Evolutionary conservation across 2,888 invertebrate genomes (phyloP).

Genomic region (Torymus auratus): DNA sequence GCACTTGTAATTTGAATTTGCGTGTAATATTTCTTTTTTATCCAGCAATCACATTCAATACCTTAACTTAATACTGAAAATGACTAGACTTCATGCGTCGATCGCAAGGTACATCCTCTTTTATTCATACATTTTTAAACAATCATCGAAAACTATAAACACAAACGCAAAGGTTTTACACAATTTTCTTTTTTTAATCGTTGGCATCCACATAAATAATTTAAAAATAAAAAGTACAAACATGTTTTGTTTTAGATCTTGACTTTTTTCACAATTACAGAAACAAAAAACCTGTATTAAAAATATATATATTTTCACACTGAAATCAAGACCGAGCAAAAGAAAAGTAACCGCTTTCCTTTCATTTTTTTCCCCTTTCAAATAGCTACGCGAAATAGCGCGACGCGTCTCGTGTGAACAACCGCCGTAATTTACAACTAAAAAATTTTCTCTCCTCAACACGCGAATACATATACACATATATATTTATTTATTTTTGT

Average conservation of each 20-base stretch:
- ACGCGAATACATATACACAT: slow-evolving; percentile 33
- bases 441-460: slow-evolving; percentile 29
- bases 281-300: slow-evolving; percentile 34
- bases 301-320: slow-evolving; percentile 7
- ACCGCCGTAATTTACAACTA: slow-evolving; percentile 19
- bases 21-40: slow-evolving; percentile 26
- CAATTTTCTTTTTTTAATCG: slow-evolving; percentile 15
- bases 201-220: slow-evolving; percentile 15
- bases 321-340: slow-evolving; percentile 28
- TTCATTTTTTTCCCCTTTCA: not conserved
- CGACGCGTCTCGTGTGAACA: slow-evolving; percentile 22
- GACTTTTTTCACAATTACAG: slow-evolving; percentile 24
- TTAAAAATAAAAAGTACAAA: slow-evolving; percentile 28
- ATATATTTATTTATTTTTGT: not conserved
- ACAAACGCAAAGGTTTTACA: slow-evolving; percentile 44
- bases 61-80: slow-evolving; percentile 66
- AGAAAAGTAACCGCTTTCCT: slow-evolving; percentile 33
- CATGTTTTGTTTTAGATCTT: slow-evolving; percentile 14
- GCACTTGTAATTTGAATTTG: slow-evolving; percentile 30
- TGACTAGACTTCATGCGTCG: slow-evolving; percentile 73
- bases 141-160: slow-evolving; percentile 52
- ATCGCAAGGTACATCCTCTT: slow-evolving; percentile 48
- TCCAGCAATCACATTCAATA: slow-evolving; percentile 45
- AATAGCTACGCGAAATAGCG: not conserved
- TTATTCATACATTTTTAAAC: slow-evolving; percentile 46